Evolutionary conservation across 1,140 invertebrate species (phyloP).

Genomic region (Colletes gigas): DNA sequence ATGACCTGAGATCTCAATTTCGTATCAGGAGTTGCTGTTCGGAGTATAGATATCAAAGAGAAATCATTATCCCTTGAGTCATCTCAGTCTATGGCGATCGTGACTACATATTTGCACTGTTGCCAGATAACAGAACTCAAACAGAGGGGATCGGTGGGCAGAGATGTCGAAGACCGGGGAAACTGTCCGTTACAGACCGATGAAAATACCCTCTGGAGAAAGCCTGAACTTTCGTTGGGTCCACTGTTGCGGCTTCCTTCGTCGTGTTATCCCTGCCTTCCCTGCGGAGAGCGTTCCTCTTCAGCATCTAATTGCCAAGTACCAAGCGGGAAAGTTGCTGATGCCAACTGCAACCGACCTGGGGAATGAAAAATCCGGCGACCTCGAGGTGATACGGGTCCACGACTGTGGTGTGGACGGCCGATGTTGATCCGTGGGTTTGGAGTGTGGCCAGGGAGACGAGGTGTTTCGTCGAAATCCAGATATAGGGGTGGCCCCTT

Average conservation of each 20-base stretch:
- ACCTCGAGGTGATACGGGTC: neutral
- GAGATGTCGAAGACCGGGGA: slow-evolving; percentile 17
- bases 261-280: slow-evolving; percentile 8
- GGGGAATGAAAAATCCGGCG: slow-evolving; percentile 12
- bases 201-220: slow-evolving; percentile 16
- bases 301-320: slow-evolving; percentile 37
- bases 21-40: no score
- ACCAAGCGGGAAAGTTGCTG: neutral
- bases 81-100: neutral
- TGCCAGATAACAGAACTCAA: slow-evolving; percentile 20
- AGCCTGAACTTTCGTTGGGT: slow-evolving; percentile 21
- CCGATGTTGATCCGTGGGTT: neutral
- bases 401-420: neutral
- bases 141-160: neutral
- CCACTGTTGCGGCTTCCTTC: slow-evolving; percentile 46
- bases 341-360: slow-evolving; percentile 5
- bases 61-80: neutral
- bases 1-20: no score
- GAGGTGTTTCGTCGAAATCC: neutral
- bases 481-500: neutral
- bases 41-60: neutral
- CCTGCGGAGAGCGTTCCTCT: slow-evolving; percentile 13
- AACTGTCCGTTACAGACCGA: slow-evolving; percentile 9
- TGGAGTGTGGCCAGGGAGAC: neutral
- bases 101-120: neutral